Evolutionary conservation across 1,140 invertebrate species (phyloP), one percentile per base, ranked within the genome.

Genomic region (Meloidogyne exigua): DNA sequence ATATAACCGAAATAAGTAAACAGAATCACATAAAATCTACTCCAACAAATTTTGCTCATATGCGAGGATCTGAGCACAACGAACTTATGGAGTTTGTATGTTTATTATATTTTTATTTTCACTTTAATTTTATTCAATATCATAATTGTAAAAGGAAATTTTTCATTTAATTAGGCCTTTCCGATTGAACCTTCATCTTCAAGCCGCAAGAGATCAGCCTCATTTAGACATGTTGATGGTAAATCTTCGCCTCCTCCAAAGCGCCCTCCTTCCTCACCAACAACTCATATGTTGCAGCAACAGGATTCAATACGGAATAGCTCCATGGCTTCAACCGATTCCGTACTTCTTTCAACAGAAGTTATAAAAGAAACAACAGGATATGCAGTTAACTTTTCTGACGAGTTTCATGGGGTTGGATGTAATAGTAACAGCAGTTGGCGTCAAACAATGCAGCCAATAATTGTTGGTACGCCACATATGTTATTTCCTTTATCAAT

Each of bases 401-500:
- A 67, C 21, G 49, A 57, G n/a, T 76, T 72, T 57, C 62, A 57
- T 0, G n/a, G 23, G 36, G 32, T 68, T 13, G 76, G 74, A 9
- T 26, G 78, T 1, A 75, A 75, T 49, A 79, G 77, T 70, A 79
- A 79, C 62, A 81, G 79, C 39, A 73, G 67, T 63, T 79, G 76
- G 76, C 64, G 69, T n/a, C 25, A 76, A 77, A 72, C 64, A 26
- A 81, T 81, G 68, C 81, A 76, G n/a, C 81, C 77, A 25, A 74
- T 81, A 28, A 36, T 81, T 32, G 68, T 81, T 42, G 80, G 80
- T 32, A 7, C 28, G 36, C 69, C 76, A 0, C 64, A 81, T 57
- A 36, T 25, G 18, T 63, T 81, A 26, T 79, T 83, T 66, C 80
- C 80, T 3, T 66, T 81, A 23, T 72, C 81, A 12, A 74, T 83